Conservation (phyloP, 2,797 vertebrate genomes). For the Ambastaia sidthimunki region DNA sequence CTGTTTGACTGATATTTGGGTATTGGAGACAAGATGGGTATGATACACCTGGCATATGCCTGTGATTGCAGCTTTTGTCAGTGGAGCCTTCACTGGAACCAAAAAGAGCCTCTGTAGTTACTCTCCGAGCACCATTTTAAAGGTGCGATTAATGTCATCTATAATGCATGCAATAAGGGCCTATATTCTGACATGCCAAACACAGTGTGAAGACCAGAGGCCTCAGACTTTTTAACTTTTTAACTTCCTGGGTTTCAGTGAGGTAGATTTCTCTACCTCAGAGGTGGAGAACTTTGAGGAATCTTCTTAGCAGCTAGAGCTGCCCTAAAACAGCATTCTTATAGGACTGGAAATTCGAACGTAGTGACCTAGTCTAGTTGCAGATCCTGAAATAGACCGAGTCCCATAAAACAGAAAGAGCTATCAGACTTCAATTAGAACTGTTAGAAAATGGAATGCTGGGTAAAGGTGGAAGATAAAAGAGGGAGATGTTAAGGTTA, state of each 20-base stretch:
- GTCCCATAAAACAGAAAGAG: slow-evolving; percentile 7
- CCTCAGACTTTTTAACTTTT: no score
- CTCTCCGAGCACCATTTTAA: slow-evolving; percentile 30
- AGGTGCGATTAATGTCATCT: not conserved
- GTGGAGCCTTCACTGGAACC: slow-evolving; percentile 16
- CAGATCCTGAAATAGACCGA: slow-evolving; percentile 42
- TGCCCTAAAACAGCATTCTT: slow-evolving; percentile 12
- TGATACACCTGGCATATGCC: slow-evolving; percentile 12
- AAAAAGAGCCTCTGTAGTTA: slow-evolving; percentile 51
- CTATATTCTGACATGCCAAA: not conserved
- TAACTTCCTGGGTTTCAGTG: slow-evolving; percentile 5
- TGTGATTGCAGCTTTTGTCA: slow-evolving; percentile 7
- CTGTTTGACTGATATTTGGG: slow-evolving; percentile 9
- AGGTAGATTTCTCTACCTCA: slow-evolving; percentile 55
- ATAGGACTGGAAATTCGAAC: slow-evolving; percentile 28
- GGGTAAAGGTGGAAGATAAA: not conserved
- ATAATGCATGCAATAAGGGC: slow-evolving; percentile 2
- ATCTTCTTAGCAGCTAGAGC: not conserved
- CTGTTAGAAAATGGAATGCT: slow-evolving; percentile 11
- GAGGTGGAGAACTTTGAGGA: slow-evolving; percentile 36
- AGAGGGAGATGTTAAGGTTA: not conserved
- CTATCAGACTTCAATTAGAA: slow-evolving; percentile 35
- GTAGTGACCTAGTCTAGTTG: slow-evolving; percentile 50
- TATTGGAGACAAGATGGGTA: not conserved
- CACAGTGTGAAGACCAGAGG: not conserved